phyloP scores from a whole-genome alignment of 92 coral and sea anemone genomes.

The Palythoa grandiflora region DNA sequence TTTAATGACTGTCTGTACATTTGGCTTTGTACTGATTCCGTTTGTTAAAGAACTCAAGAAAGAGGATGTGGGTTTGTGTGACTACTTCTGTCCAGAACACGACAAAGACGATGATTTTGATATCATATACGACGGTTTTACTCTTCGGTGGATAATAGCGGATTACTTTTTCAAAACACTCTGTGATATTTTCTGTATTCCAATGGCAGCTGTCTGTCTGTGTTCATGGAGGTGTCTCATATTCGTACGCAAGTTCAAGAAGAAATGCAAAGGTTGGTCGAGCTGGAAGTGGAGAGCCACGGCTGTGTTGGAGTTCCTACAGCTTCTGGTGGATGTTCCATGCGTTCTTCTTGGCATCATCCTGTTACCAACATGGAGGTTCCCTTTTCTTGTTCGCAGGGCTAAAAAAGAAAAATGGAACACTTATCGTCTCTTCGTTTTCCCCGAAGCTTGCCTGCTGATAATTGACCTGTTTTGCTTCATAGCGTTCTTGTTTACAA shows the following conservation, averaged over 20 bases:
- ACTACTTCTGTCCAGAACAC: conserved; percentile 37
- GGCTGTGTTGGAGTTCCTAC: conserved; percentile 77
- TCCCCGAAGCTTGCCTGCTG: conserved; percentile 72
- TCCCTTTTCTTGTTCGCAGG: conserved; percentile 71
- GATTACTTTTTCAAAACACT: conserved; percentile 81
- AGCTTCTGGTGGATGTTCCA: conserved; percentile 85
- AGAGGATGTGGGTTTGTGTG: conserved; percentile 60
- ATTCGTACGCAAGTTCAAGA: conserved; percentile 70
- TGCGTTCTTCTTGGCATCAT: conserved; percentile 80
- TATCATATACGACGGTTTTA: conserved; percentile 69
- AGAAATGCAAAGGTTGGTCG: conserved; percentile 70
- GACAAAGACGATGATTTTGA: conserved; percentile 45
- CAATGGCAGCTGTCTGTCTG: conserved; percentile 78
- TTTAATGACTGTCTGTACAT: conserved; percentile 64
- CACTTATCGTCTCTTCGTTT: conserved; percentile 77
- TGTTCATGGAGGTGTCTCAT: conserved; percentile 89
- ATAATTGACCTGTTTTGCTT: conserved; percentile 88
- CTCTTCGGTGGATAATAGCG: conserved; percentile 74
- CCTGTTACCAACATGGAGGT: conserved; percentile 88
- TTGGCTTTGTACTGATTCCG: conserved; percentile 84
- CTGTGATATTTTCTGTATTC: conserved; percentile 88
- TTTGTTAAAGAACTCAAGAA: conserved; percentile 55
- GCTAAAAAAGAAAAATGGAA: conserved; percentile 79
- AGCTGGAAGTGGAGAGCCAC: conserved; percentile 85
- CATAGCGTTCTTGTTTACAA: conserved; percentile 63